A percentile compares a stretch with the other conserved stretches of the same genome.
phyloP scores from a whole-genome alignment of 2,113 vertebrate genomes.

The Centrocercus urophasianus region DNA sequence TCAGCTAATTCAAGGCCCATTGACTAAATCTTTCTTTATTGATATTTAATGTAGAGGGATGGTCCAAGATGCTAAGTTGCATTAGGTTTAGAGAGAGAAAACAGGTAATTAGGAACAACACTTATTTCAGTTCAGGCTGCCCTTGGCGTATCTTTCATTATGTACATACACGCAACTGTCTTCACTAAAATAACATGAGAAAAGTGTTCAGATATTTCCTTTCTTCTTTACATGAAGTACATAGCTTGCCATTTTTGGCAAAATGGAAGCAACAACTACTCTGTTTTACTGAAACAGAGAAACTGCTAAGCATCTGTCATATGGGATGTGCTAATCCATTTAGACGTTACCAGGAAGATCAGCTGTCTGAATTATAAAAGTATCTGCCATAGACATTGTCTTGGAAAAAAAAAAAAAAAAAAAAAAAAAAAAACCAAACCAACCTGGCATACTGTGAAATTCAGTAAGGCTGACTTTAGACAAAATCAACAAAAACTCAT shows the following conservation, averaged over 20 bases:
- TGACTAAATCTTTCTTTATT: conserved; percentile 39
- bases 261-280: neutral
- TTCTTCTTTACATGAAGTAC: neutral
- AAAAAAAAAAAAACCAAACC: neutral
- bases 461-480: neutral
- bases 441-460: neutral
- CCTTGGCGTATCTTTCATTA: neutral
- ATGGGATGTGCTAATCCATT: neutral
- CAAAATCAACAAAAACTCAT: conserved; percentile 40
- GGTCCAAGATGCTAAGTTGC: neutral
- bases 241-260: neutral
- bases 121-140: neutral
- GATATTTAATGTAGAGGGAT: neutral
- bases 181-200: neutral
- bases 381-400: neutral
- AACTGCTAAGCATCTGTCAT: neutral
- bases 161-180: neutral
- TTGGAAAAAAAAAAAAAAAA: neutral
- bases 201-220: neutral
- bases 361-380: neutral
- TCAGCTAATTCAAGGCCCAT: conserved; percentile 18
- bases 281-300: neutral
- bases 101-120: neutral
- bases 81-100: neutral
- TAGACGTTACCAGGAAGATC: neutral